Evolutionary conservation across 2,113 vertebrate species (phyloP), one percentile per base, ranked within the genome.

Genomic region (Anarhynchus alexandrinus): DNA sequence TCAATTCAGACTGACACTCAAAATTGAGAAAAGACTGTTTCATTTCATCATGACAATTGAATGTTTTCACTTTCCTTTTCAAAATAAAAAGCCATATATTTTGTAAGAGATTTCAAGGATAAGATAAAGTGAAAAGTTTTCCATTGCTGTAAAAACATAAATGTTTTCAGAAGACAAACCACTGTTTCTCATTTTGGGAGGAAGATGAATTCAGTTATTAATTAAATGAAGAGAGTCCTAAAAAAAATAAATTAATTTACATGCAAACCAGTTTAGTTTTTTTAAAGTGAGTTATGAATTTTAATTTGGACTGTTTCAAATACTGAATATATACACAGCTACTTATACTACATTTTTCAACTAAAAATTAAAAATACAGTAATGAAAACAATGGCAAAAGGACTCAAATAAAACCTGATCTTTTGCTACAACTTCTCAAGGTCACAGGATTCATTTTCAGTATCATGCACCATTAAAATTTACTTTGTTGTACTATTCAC

Each of bases 391-490:
- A 92, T 22, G 45, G 69, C 58, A 92, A 91, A 93, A 74, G 64
- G 70, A 89, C 85, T 93, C 93, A 90, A 96, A 94, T 97, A 94
- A 97, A 97, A 96, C 72, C 23, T 54, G 95, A 95, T 92, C 72
- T 80, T 93, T 88, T 72, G 82, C 62, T 92, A 85, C 61, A 97
- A 43, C 88, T 86, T 86, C 96, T 78, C 92, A 61, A 97, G 93
- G 88, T 92, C 76, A 95, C 67, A 59, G 65, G 76, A 93, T 94
- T 94, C 70, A 90, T 95, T 96, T 97, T 97, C 81, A 97, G 82
- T 90, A 97, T 80, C 69, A 97, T 32, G 95, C 71, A 95, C 64
- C 77, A 95, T 95, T 97, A 97, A 96, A 64, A 97, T 94, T 94
- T 95, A 97, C 94, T 96, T 96, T 97, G 72, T 94, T 96, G 73